Conservation (phyloP, 2,888 invertebrate genomes). For the Melieria omissa region DNA sequence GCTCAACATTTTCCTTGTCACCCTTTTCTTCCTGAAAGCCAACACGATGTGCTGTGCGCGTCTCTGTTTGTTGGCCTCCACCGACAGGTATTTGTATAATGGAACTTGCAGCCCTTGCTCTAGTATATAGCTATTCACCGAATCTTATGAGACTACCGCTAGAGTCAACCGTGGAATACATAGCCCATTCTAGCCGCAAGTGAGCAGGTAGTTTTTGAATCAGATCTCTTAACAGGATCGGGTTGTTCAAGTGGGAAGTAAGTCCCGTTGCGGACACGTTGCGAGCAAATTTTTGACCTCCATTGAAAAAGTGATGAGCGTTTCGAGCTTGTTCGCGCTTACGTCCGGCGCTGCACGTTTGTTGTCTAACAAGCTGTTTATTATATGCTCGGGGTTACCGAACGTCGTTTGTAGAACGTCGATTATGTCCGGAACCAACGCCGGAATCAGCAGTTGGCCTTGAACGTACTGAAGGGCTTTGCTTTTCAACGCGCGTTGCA, state of each 20-base stretch:
- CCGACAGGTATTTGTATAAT: background rate
- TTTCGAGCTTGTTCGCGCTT: slow-evolving; percentile 31
- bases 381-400: slow-evolving; percentile 36
- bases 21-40: slow-evolving; percentile 4
- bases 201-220: slow-evolving; percentile 19
- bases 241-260: slow-evolving; percentile 18
- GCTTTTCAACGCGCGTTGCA: slow-evolving; percentile 33
- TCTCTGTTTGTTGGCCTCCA: slow-evolving; percentile 6
- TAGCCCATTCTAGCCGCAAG: slow-evolving; percentile 16
- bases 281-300: slow-evolving; percentile 13
- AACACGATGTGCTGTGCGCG: slow-evolving; percentile 14
- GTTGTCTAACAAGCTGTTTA: slow-evolving; percentile 31
- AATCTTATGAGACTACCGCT: background rate
- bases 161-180: background rate
- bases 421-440: slow-evolving; percentile 37
- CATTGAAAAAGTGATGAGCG: slow-evolving; percentile 14
- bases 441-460: slow-evolving; percentile 31
- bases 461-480: slow-evolving; percentile 38
- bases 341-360: slow-evolving; percentile 28
- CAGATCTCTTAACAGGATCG: slow-evolving; percentile 14
- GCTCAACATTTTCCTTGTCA: background rate
- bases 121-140: background rate
- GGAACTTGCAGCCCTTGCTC: slow-evolving; percentile 6
- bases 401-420: slow-evolving; percentile 39
- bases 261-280: slow-evolving; percentile 5